Evolutionary conservation across 2,113 vertebrate species (phyloP).

Genomic region (Pseudois nayaur): DNA sequence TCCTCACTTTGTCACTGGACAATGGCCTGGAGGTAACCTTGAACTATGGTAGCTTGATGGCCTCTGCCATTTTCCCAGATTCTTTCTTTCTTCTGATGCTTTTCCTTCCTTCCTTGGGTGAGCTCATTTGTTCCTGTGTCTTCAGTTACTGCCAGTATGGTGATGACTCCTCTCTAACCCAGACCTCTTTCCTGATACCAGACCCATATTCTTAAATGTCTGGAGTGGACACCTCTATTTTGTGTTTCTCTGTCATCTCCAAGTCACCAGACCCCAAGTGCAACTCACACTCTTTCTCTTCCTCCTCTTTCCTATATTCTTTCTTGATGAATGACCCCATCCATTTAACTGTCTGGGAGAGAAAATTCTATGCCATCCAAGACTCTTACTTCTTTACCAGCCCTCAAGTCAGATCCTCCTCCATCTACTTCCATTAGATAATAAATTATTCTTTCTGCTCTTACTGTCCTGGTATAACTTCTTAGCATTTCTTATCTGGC

Average conservation of each 20-base stretch:
- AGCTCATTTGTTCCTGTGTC: background rate
- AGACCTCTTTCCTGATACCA: background rate
- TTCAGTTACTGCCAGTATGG: background rate
- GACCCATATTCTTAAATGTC: background rate
- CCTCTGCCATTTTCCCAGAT: background rate
- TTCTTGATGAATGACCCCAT: background rate
- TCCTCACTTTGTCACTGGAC: background rate
- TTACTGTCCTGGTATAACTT: background rate
- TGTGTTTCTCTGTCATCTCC: background rate
- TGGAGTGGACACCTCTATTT: background rate
- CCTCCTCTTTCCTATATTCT: background rate
- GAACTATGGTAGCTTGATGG: background rate
- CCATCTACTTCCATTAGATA: background rate
- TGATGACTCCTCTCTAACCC: background rate
- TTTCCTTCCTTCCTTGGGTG: background rate
- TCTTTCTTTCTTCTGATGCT: background rate
- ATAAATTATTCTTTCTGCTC: background rate
- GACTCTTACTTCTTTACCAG: background rate
- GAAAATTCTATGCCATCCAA: background rate
- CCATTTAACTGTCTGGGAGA: background rate
- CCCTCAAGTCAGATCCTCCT: background rate
- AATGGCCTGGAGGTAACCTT: background rate
- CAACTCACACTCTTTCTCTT: background rate
- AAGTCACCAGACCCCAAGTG: background rate
- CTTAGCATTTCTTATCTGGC: background rate